Evolutionary conservation across 2,888 invertebrate genomes (phyloP), one percentile per base, ranked within the genome.

Genomic region (Actias luna): DNA sequence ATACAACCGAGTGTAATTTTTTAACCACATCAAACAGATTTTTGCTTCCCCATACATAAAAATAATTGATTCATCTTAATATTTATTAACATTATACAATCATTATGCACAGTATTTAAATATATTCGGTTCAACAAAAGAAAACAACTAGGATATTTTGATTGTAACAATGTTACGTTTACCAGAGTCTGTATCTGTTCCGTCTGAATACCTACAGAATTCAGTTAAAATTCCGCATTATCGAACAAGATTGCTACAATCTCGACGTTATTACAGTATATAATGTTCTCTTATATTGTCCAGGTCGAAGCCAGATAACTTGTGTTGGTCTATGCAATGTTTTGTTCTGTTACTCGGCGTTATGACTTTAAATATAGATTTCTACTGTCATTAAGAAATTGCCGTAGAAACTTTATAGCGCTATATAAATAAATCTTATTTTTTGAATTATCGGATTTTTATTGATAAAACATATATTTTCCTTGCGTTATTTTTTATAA

Each of bases 161-260:
- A 18, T 55, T 29, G n/a, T 5, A 29, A 55, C 16, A 55, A 55
- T 55, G n/a, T 55, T 16, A 55, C 16, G 55, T 55, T 55, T 7
- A n/a, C 29, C 8, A 16, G 36, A 62, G 25, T 50, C 22, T 62
- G 42, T 62, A 62, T 62, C 46, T 42, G 58, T 57, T 62, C 58
- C 57, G 42, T 58, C 58, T 58, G 61, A 58, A 25, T 58, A 58
- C 58, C 61, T 58, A 58, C 58, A 62, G 58, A 31, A 58, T 63
- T 63, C 62, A 63, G 62, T 63, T 63, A 63, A 63, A 58, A 63
- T 63, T 63, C 62, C 62, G 52, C 58, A 63, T 63, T 63, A 63
- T 63, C 62, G 59, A 59, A 58, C 35, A 50, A 58, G 62, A 63
- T 59, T 63, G 42, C 61, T 62, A 42, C 61, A 58, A 62, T 58